Percentiles rank a stretch among this genome's conserved stretches.
Conservation (phyloP, 1,140 invertebrate species). For the Mactra quadrangularis region DNA sequence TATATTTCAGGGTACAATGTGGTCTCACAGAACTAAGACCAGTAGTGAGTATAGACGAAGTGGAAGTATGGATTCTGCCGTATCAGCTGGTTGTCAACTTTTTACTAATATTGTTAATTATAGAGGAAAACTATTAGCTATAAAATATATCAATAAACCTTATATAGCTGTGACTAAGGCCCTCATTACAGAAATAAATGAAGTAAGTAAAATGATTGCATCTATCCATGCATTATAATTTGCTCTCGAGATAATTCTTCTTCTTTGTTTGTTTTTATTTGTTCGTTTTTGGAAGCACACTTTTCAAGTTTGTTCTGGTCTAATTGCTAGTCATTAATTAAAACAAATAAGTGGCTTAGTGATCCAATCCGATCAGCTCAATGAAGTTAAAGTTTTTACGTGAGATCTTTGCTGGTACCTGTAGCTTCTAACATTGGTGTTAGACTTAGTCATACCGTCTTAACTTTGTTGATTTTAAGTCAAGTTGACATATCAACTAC, state of each 20-base stretch:
- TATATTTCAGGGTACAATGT: slow-evolving; percentile 37
- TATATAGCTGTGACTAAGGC: slow-evolving; percentile 30
- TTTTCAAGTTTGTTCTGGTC: too few species aligned
- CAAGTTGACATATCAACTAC: too few species aligned
- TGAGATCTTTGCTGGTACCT: too few species aligned
- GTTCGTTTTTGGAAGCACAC: too few species aligned
- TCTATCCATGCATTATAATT: neutral
- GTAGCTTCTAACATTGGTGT: too few species aligned
- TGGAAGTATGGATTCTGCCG: slow-evolving; percentile 37
- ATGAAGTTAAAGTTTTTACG: too few species aligned
- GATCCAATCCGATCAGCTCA: too few species aligned
- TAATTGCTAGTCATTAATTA: too few species aligned
- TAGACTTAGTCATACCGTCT: too few species aligned
- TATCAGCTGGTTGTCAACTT: slow-evolving; percentile 24
- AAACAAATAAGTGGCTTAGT: too few species aligned
- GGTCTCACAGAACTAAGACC: slow-evolving; percentile 23
- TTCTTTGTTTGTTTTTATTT: too few species aligned
- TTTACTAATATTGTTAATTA: slow-evolving; percentile 45
- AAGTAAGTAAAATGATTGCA: slow-evolving; percentile 25
- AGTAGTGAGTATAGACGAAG: neutral
- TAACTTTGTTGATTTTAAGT: too few species aligned
- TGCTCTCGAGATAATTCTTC: neutral
- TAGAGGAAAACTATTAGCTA: slow-evolving; percentile 22
- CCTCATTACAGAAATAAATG: slow-evolving; percentile 47
- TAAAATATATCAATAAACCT: slow-evolving; percentile 44